A percentile compares a stretch with the other conserved stretches of the same genome.
phyloP scores from a whole-genome alignment of 2,113 vertebrate genomes.

The Aramus guarauna region DNA sequence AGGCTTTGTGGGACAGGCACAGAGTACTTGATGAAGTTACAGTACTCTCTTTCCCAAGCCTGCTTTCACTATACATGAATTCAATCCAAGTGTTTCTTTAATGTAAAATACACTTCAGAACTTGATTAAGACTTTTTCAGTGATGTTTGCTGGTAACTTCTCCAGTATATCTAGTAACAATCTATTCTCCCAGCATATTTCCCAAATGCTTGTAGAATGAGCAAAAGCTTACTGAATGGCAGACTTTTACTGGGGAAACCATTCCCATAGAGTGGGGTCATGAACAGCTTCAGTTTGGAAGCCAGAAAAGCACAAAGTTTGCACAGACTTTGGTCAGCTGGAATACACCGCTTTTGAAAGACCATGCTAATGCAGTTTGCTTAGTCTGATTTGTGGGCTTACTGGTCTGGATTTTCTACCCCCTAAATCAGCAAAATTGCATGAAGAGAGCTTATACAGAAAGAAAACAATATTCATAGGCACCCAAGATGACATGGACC shows the following conservation, averaged over 20 bases:
- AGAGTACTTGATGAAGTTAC: background rate
- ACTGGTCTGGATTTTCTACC: background rate
- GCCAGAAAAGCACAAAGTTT: background rate
- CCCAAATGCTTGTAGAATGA: background rate
- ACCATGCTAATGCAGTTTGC: background rate
- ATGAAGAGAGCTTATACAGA: background rate
- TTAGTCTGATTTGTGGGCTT: background rate
- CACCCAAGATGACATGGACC: background rate
- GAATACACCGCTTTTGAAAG: background rate
- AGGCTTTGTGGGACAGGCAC: background rate
- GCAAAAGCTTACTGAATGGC: background rate
- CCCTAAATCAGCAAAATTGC: background rate
- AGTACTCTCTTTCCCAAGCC: background rate
- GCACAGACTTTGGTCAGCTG: background rate
- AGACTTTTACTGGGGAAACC: background rate
- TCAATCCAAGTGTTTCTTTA: background rate
- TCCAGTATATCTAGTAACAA: background rate
- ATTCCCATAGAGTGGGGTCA: accelerated
- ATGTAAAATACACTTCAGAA: background rate
- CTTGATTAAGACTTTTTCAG: background rate
- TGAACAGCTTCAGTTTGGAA: background rate
- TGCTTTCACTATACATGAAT: background rate
- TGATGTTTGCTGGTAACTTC: background rate
- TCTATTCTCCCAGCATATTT: background rate
- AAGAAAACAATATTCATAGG: background rate